Evolutionary conservation across 2,797 vertebrate species (phyloP), one percentile per base, ranked within the genome.

Genomic region (Numenius phaeopus): DNA sequence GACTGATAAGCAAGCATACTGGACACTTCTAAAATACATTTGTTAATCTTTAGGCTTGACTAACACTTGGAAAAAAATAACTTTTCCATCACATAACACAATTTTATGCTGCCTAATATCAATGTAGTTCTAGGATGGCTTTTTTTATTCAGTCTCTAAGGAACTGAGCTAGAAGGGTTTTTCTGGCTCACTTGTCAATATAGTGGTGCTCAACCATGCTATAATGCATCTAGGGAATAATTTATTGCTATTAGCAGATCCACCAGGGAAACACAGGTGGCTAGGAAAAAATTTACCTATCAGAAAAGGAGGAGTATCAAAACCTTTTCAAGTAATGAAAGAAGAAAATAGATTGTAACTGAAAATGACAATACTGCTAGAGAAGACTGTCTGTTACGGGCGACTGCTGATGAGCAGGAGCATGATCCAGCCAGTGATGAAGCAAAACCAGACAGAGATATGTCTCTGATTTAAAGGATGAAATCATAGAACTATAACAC

Each of bases 191-290:
- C 26, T 73, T 93, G 64, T 89, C 90, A 92, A 85, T 94, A 94
- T 78, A 90, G 55, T 62, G 52, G 77, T 65, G 34, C 14, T 96
- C 87, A 96, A 44, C 57, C 75, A 69, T 26, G 40, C n/a, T 87
- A 39, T 65, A 90, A 93, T 12, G 57, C 86, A 89, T 66, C 83
- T 69, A 77, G 94, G 89, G 95, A 95, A 90, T 95, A 83, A 96
- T 94, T 93, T 94, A 85, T 87, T 96, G 69, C 75, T 93, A 91
- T 96, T 96, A 96, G 72, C 61, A 94, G 75, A 83, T 81, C 76
- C 84, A 78, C 49, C 37, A 91, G 75, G 70, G 64, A 89, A 87
- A 87, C 42, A 78, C 37, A 92, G 59, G 78, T 89, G 69, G 22
- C 69, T 87, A 83, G 67, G 70, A 94, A 90, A 95, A 93, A 84